Evolutionary conservation across 1,140 invertebrate genomes (phyloP), one percentile per base, ranked within the genome.

Genomic region (Bombus fervidus): DNA sequence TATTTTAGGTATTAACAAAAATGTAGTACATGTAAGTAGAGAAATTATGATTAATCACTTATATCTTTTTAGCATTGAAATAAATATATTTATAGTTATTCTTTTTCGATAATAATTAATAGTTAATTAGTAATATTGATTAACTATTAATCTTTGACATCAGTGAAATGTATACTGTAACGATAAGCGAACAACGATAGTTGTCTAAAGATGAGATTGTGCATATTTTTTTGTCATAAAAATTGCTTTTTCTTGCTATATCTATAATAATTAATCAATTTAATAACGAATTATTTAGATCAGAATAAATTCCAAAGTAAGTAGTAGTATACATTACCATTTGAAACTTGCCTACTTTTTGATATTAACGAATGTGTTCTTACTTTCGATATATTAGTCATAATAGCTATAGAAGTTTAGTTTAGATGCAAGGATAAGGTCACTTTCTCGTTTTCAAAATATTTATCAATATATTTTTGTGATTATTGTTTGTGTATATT

Each of bases 391-490:
- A 59, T 53, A 41, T 34, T 53, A 77, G 15, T 64, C 31, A 47
- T 3, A 39, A 12, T 43, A 82, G 8, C 28, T 53, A 28, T 22
- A 47, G 28, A n/a, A 39, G 31, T 9, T 37, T 66, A 37, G 28
- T 41, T 34, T 71, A 74, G 25, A 25, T 41, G 1, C 18, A 39
- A n/a, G 37, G 1, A 10, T 39, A n/a, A 15, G 37, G 39, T 71
- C 3, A 41, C 57, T 81, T 81, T 37, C 22, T 37, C 1, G n/a
- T 39, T 66, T 39, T n/a, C 25, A 8, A 68, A 57, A 13, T 34
- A 79, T 84, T 71, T 59, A 78, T 69, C 10, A 0, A 71, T 43
- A 71, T 84, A 83, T 78, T 78, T 76, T 53, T 76, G 59, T 64
- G 59, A 66, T 39, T 75, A 28, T 76, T 43, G 18, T 75, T 64